Conservation (phyloP, 1,140 invertebrate genomes). For the Lordiphosa collinella region DNA sequence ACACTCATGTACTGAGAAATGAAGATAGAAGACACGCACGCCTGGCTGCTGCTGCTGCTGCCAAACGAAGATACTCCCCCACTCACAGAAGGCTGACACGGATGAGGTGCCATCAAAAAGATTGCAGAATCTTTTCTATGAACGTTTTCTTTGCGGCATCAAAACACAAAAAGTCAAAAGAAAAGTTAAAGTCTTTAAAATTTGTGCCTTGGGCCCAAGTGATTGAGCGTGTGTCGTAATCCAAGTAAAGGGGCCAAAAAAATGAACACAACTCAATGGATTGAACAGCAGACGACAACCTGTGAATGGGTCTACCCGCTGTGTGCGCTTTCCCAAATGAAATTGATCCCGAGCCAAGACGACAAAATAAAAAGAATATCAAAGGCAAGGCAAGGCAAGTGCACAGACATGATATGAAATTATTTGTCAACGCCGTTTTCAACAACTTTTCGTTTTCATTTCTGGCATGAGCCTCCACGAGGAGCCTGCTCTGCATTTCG, state of each 20-base stretch:
- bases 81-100: neutral
- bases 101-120: conserved; percentile 62
- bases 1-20: neutral
- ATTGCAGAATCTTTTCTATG: conserved; percentile 46
- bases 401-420: conserved; percentile 73
- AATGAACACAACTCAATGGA: neutral
- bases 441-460: conserved; percentile 71
- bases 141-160: conserved; percentile 32
- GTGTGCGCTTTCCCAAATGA: conserved; percentile 50
- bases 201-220: conserved; percentile 57
- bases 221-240: conserved; percentile 61
- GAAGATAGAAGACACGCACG: conserved; percentile 49
- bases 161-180: conserved; percentile 65
- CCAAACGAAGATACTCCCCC: conserved; percentile 14
- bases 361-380: conserved; percentile 15
- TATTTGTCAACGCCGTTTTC: conserved; percentile 77
- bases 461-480: conserved; percentile 17
- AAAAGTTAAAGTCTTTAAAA: conserved; percentile 78
- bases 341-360: conserved; percentile 51
- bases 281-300: conserved; percentile 28
- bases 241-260: conserved; percentile 9
- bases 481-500: conserved; percentile 37
- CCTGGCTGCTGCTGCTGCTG: conserved; percentile 39
- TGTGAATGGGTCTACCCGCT: conserved; percentile 27
- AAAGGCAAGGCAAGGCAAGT: conserved; percentile 16